phyloP scores from a whole-genome alignment of 2,797 vertebrate genomes.

The Fistularia commersonii region DNA sequence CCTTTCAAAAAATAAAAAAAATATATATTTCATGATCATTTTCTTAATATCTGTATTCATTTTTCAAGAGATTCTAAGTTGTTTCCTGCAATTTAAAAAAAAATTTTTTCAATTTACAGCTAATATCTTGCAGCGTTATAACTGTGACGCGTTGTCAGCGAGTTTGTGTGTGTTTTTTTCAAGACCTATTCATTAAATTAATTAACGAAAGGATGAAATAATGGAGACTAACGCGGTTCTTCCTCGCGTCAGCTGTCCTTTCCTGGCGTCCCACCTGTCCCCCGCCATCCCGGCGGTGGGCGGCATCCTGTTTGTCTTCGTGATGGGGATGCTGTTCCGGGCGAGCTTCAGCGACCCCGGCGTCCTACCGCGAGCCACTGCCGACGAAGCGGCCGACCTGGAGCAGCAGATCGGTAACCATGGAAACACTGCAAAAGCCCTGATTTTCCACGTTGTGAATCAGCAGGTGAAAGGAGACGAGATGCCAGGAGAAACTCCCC shows the following conservation, averaged over 20 bases:
- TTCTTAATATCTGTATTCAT: too few species aligned
- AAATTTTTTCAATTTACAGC: too few species aligned
- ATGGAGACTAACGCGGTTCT: too few species aligned
- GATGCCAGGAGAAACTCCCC: too few species aligned
- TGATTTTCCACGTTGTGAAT: constrained; percentile 54
- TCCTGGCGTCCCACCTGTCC: constrained; percentile 86
- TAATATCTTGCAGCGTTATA: too few species aligned
- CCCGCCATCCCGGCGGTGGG: constrained; percentile 90
- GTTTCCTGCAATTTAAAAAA: too few species aligned
- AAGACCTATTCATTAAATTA: neutral
- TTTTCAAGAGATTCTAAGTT: too few species aligned
- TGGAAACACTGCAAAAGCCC: neutral
- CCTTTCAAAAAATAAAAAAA: too few species aligned
- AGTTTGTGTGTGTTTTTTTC: too few species aligned
- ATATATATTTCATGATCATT: too few species aligned
- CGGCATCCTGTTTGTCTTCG: constrained; percentile 88
- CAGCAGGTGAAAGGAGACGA: neutral
- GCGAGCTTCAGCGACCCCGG: constrained; percentile 97
- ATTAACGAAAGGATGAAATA: too few species aligned
- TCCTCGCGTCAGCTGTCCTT: constrained; percentile 82
- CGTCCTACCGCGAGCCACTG: constrained; percentile 90
- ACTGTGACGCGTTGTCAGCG: too few species aligned
- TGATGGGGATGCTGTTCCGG: constrained; percentile 87
- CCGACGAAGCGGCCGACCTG: constrained; percentile 89
- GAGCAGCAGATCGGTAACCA: constrained; percentile 88